A percentile compares a stretch with the other conserved stretches of the same genome.
Evolutionary conservation across 1,140 invertebrate species (phyloP).

Genomic region (Oedothorax gibbosus): DNA sequence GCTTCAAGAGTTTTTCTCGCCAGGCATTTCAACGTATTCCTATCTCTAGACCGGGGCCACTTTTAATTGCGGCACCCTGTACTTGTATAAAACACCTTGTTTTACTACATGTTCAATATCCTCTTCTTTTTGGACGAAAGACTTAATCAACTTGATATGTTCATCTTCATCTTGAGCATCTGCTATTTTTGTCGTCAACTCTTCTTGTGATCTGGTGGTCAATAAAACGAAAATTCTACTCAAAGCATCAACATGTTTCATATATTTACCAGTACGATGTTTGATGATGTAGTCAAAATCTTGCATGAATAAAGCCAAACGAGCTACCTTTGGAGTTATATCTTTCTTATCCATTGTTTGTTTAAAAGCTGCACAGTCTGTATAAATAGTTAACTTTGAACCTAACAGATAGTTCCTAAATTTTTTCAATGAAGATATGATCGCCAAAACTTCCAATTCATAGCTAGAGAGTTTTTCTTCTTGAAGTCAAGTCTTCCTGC

Average conservation of each 20-base stretch:
- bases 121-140: not conserved
- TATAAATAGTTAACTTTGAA: constrained; percentile 27
- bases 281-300: constrained; percentile 29
- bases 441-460: constrained; percentile 25
- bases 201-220: not conserved
- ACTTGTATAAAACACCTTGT: constrained; percentile 10
- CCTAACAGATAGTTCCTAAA: constrained; percentile 39
- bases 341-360: constrained; percentile 28
- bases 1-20: no score
- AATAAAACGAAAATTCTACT: not conserved
- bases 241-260: constrained; percentile 33
- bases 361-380: constrained; percentile 28
- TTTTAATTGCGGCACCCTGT: no score
- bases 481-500: not conserved
- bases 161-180: constrained; percentile 5
- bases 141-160: not conserved
- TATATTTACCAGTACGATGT: constrained; percentile 1
- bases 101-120: constrained; percentile 1
- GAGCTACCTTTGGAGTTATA: not conserved
- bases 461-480: constrained; percentile 17
- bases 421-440: constrained; percentile 24
- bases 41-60: no score
- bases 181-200: not conserved
- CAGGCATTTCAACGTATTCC: no score
- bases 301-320: constrained; percentile 22